Conservation (phyloP, 2,888 invertebrate species). For the Lithophane leautieri region DNA sequence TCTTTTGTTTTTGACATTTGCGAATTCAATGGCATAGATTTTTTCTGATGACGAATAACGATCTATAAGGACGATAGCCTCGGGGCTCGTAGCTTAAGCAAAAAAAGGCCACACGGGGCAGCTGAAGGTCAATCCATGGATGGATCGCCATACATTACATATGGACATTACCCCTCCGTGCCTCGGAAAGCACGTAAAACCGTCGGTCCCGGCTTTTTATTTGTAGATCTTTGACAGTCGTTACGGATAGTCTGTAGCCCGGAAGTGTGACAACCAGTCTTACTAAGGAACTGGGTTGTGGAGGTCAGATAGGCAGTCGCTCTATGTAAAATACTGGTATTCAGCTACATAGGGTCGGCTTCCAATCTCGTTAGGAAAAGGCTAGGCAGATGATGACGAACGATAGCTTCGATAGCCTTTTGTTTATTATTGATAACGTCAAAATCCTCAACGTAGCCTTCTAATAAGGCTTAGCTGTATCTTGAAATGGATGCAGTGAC, state of each 20-base stretch:
- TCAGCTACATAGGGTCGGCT: neutral
- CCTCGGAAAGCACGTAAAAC: neutral
- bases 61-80: neutral
- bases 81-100: neutral
- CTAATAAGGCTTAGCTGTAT: neutral
- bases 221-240: neutral
- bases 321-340: neutral
- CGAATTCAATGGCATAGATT: conserved; percentile 52
- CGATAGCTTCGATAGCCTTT: neutral
- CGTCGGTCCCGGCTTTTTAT: too few species aligned
- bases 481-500: neutral
- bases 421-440: neutral
- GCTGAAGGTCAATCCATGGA: neutral
- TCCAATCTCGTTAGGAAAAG: neutral
- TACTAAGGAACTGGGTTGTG: neutral
- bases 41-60: neutral
- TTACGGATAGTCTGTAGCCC: neutral
- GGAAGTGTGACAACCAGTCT: neutral
- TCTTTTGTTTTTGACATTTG: conserved; percentile 86
- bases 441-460: neutral
- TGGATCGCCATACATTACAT: neutral
- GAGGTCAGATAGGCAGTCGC: neutral
- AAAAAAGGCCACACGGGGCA: neutral
- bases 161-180: neutral
- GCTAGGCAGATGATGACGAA: neutral